Conservation (phyloP, 2,113 vertebrate species). For the Gobius niger region DNA sequence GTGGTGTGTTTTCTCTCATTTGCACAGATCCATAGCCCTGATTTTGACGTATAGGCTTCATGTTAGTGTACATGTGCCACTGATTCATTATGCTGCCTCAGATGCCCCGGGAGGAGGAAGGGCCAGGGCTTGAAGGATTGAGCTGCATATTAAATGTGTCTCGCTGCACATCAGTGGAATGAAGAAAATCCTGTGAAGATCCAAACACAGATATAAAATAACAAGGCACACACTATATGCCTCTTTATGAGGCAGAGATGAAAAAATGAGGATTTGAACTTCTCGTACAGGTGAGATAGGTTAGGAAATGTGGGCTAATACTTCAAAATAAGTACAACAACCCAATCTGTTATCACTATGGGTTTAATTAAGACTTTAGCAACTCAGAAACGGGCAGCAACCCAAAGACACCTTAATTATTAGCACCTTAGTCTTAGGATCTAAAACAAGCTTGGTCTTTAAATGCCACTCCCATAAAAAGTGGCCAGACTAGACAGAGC, state of each 20-base stretch:
- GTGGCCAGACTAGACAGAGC: constrained; percentile 24
- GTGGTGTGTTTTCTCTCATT: constrained; percentile 30
- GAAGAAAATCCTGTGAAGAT: constrained; percentile 49
- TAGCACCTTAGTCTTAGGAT: constrained; percentile 4
- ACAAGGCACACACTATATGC: constrained; percentile 23
- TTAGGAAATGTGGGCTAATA: constrained; percentile 21
- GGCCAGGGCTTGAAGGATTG: constrained; percentile 59
- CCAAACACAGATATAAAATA: constrained; percentile 43
- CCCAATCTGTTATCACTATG: constrained; percentile 13
- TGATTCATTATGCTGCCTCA: constrained; percentile 64
- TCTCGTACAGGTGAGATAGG: neutral
- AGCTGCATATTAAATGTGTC: constrained; percentile 62
- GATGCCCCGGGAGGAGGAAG: constrained; percentile 52
- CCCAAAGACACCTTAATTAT: constrained; percentile 10
- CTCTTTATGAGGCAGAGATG: constrained; percentile 16
- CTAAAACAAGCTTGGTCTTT: constrained; percentile 21
- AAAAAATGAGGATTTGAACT: constrained; percentile 13
- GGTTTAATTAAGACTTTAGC: constrained; percentile 5
- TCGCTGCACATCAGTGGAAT: constrained; percentile 56
- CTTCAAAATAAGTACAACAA: neutral
- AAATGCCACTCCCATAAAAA: constrained; percentile 22
- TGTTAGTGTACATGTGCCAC: constrained; percentile 43
- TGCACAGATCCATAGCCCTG: constrained; percentile 35
- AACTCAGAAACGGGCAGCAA: constrained; percentile 3
- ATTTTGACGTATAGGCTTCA: constrained; percentile 43